Evolutionary conservation across 2,113 vertebrate genomes (phyloP).

Genomic region (Rissa tridactyla): DNA sequence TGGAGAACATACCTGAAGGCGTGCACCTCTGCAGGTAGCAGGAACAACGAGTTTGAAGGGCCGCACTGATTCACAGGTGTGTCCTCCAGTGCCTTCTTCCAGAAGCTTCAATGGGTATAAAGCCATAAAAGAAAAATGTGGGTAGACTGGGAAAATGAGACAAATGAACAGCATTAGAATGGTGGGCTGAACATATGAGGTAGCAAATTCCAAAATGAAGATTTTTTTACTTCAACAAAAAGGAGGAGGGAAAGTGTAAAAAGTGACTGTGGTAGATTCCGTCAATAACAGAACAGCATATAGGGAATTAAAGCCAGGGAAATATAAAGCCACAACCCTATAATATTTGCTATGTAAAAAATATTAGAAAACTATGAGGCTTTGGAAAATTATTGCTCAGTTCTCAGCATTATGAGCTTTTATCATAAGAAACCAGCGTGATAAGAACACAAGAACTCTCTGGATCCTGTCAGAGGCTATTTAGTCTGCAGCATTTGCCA

Average conservation of each 20-base stretch:
- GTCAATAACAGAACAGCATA: background rate
- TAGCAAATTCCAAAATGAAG: background rate
- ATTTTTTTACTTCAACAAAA: background rate
- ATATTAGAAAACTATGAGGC: background rate
- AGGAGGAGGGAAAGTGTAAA: background rate
- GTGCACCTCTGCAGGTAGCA: background rate
- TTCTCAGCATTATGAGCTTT: background rate
- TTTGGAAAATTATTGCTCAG: background rate
- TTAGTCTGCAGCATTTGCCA: background rate
- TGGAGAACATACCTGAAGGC: background rate
- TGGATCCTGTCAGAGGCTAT: background rate
- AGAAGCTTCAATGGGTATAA: background rate
- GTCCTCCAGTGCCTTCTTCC: background rate
- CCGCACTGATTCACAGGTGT: background rate
- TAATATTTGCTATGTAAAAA: background rate
- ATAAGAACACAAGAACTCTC: background rate
- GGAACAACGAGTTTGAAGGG: fast-evolving
- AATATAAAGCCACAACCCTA: background rate
- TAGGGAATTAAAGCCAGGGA: background rate
- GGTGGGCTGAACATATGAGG: background rate
- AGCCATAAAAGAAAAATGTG: background rate
- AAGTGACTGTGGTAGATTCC: background rate
- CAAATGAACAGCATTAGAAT: background rate
- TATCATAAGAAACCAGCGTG: background rate
- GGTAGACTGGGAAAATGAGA: background rate